Base-by-base conservation (phyloP, 2,888 invertebrate genomes). In the Campoplex nolae region DNA sequence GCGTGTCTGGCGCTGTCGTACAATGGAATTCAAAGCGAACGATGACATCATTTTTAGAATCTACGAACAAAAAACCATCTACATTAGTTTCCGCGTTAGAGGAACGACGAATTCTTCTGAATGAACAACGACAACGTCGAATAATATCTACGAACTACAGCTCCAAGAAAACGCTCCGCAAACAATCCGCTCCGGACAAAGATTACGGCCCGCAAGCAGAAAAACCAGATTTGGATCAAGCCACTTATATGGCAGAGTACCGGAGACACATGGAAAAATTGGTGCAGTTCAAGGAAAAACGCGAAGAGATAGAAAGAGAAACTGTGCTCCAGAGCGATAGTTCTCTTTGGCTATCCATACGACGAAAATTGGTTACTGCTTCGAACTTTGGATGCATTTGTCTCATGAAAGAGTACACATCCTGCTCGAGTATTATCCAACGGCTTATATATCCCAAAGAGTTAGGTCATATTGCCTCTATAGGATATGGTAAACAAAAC, bases 21-120 rank as follows among this genome's bases (percentile, higher is more conserved):
- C 77, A 77, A 65, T 67, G 35, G 11, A 77, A 77, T 23, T n/a
- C 75, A 38, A 75, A 75, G 7, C 18, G 75, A 23, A 58, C 58
- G 13, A 58, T 75, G 75, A 76, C 76, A 1, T 38, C 68, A n/a
- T 68, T n/a, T 42, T 42, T 42, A 38, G 38, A 38, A 42, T 16
- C 35, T 2, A n/a, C 68, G 18, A 42, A 9, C 2, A 68, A 68
- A n/a, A 42, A 42, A 18, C 16, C 42, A 42, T 23, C 42, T 3
- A 4, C 42, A 16, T 7, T 68, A 13, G 42, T 23, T 4, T 3
- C 18, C 6, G 68, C 42, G n/a, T 42, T 68, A 38, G 68, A 68
- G 42, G 42, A 42, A 8, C 68, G 68, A 16, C 68, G 68, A 68
- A 42, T 42, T 4, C 68, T 4, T 42, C 18, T 70, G 68, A 68